Conservation (phyloP, 2,797 vertebrate genomes). For the Lagorchestes hirsutus region DNA sequence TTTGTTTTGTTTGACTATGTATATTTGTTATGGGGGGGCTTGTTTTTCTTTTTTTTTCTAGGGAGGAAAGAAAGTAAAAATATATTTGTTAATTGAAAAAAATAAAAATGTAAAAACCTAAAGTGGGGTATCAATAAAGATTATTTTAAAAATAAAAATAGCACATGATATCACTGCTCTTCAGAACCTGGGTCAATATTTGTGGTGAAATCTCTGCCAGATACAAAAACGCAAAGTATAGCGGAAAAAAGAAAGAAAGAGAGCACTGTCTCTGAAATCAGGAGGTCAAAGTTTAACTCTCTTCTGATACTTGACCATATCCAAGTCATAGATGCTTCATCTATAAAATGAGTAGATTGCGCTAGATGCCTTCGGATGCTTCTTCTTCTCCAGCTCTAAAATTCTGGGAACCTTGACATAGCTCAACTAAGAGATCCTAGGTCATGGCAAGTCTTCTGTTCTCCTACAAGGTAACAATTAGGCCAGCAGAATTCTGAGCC, state of each 20-base stretch:
- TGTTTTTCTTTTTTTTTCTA: neutral
- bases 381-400: too few species aligned
- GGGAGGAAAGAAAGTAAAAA: neutral
- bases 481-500: neutral
- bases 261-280: too few species aligned
- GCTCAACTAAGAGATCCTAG: neutral
- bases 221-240: neutral
- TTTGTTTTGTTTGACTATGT: neutral
- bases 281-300: neutral
- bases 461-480: neutral
- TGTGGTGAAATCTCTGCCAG: neutral
- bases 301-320: neutral
- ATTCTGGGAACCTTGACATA: neutral
- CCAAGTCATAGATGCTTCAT: neutral
- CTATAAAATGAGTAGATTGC: neutral
- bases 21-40: neutral
- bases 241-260: neutral
- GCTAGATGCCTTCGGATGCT: too few species aligned
- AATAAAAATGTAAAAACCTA: neutral
- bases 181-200: neutral
- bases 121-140: neutral
- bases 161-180: neutral
- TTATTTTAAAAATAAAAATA: neutral
- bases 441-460: neutral
- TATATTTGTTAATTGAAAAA: neutral